Evolutionary conservation across 2,888 invertebrate species (phyloP), one percentile per base, ranked within the genome.

Genomic region (Onchidella celtica): DNA sequence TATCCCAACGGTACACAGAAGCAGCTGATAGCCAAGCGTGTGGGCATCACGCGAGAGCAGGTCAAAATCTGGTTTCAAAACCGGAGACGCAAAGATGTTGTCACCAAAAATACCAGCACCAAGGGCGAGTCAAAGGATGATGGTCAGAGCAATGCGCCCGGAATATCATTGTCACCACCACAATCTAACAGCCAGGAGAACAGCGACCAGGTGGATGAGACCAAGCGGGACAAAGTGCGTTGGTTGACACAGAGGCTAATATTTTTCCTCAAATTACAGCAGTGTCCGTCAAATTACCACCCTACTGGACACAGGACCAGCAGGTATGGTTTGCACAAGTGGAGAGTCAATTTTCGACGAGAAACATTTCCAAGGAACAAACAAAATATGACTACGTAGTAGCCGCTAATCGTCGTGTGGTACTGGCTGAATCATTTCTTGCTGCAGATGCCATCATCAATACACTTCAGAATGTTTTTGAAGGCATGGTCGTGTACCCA

Each of bases 401-500:
- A n/a, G n/a, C n/a, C 27, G 98, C 99, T 0, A 99, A 98, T 93
- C 96, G 99, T 83, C 95, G 99, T 65, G 94, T 99, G 40, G 97
- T 97, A 0, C 94, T 99, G 11, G 96, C 99, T 0, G 99, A 99
- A 93, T 96, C 97, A 0, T 99, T 99, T 93, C 94, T 99, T 1
- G 96, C 97, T 0, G 98, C 99, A 0, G 99, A 99, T 93, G 97
- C 97, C 17, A 95, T 97, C 59, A 94, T 99, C 65, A 95, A 97
- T 83, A 98, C 98, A 0, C 94, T 99, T 36, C 95, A 97, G 77
- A 99, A 99, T 93, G 96, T 99, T 79, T 96, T 97, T 59, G 98
- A 99, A 94, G 99, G 99, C 0, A 93, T 99, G 82, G 97, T 98
- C 0, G 98, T 99, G 0, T 99, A 99, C 93, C 97, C 97, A 0